phyloP scores from a whole-genome alignment of 2,888 invertebrate genomes.

The Argyresthia albistria region DNA sequence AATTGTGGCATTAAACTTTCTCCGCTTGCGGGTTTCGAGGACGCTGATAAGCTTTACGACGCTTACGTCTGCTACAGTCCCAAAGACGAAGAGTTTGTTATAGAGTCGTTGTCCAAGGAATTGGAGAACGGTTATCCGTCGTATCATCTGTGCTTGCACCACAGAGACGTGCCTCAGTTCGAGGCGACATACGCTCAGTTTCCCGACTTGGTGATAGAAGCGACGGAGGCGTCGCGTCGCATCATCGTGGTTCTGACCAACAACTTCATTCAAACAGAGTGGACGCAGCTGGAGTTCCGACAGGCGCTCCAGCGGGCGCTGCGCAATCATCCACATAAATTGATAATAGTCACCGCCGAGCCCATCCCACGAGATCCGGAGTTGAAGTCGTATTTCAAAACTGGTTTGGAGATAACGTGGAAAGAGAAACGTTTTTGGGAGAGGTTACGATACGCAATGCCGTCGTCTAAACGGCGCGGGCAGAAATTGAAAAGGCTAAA shows the following conservation, averaged over 20 bases:
- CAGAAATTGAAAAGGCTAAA: slow-evolving; percentile 71
- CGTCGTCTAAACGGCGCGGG: slow-evolving; percentile 79
- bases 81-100: slow-evolving; percentile 92
- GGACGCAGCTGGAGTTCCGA: slow-evolving; percentile 92
- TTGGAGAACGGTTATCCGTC: slow-evolving; percentile 86
- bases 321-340: slow-evolving; percentile 85
- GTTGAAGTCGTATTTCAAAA: slow-evolving; percentile 89
- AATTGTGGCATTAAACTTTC: slow-evolving; percentile 89
- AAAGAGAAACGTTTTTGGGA: slow-evolving; percentile 97
- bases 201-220: slow-evolving; percentile 85
- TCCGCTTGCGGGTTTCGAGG: slow-evolving; percentile 80
- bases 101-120: slow-evolving; percentile 87
- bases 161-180: slow-evolving; percentile 85
- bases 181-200: slow-evolving; percentile 80
- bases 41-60: slow-evolving; percentile 91
- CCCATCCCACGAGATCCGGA: slow-evolving; percentile 89
- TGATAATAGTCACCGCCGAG: slow-evolving; percentile 87
- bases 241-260: slow-evolving; percentile 90
- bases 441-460: slow-evolving; percentile 91
- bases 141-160: slow-evolving; percentile 89
- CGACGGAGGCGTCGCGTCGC: slow-evolving; percentile 89
- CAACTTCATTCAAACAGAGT: slow-evolving; percentile 92
- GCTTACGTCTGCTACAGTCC: slow-evolving; percentile 95
- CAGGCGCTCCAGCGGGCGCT: slow-evolving; percentile 91
- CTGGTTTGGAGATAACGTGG: slow-evolving; percentile 88